phyloP scores from a whole-genome alignment of 2,888 invertebrate genomes.

The Epinotia brunnichana region DNA sequence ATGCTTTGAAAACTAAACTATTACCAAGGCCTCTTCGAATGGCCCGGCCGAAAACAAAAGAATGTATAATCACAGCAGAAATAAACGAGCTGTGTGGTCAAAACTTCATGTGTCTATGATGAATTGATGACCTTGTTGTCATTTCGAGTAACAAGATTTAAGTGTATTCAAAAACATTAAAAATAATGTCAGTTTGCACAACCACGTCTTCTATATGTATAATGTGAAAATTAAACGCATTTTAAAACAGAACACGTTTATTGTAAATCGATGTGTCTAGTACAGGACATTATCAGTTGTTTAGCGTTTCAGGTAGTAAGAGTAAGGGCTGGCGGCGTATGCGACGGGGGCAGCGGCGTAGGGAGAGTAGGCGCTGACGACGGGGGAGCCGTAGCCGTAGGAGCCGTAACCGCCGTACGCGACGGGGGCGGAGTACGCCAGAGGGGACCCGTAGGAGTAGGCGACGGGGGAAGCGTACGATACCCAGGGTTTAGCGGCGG shows the following conservation, averaged over 20 bases:
- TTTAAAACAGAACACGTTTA: slow-evolving; percentile 31
- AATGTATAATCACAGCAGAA: slow-evolving; percentile 68
- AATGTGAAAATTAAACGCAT: slow-evolving; percentile 34
- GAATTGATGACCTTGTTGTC: slow-evolving; percentile 52
- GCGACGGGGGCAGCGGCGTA: slow-evolving; percentile 44
- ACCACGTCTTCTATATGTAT: slow-evolving; percentile 22
- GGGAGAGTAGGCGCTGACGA: slow-evolving; percentile 33
- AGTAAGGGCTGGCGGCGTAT: slow-evolving; percentile 42
- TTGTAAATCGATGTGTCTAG: slow-evolving; percentile 18
- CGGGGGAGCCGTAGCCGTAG: slow-evolving; percentile 44
- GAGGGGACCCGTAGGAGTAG: slow-evolving; percentile 38
- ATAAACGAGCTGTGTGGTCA: slow-evolving; percentile 41
- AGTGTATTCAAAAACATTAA: slow-evolving; percentile 48
- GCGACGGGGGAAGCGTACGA: slow-evolving; percentile 42
- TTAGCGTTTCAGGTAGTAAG: slow-evolving; percentile 42
- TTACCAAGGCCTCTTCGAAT: slow-evolving; percentile 70
- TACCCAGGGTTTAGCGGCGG: slow-evolving; percentile 46
- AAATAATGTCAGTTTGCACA: slow-evolving; percentile 28
- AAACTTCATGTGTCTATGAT: slow-evolving; percentile 49
- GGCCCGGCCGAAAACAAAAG: slow-evolving; percentile 71
- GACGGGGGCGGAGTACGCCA: slow-evolving; percentile 45
- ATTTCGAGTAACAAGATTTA: slow-evolving; percentile 42
- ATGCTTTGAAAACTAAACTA: slow-evolving; percentile 63
- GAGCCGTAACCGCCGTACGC: slow-evolving; percentile 31
- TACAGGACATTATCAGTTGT: background rate